Conservation (phyloP, 2,888 invertebrate species). For the Epicampocera succincta region DNA sequence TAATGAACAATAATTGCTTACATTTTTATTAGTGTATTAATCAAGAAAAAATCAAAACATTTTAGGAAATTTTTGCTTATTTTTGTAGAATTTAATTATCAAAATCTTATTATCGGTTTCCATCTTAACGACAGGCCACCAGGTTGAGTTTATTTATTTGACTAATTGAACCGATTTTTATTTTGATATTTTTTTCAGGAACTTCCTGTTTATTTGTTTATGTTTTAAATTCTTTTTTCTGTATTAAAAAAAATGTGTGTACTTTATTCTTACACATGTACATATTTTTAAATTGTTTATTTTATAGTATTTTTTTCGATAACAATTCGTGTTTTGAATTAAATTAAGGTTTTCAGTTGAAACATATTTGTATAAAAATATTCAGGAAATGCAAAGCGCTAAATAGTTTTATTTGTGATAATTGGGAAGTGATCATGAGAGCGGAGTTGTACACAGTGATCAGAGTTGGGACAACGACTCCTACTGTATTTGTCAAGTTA, state of each 20-base stretch:
- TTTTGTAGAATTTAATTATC: no score
- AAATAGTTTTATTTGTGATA: neutral
- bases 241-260: no score
- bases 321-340: slow-evolving; percentile 38
- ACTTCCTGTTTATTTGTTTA: slow-evolving; percentile 23
- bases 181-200: neutral
- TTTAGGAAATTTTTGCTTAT: no score
- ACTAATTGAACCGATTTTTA: neutral
- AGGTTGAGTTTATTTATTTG: neutral
- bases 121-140: neutral
- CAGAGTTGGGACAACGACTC: neutral
- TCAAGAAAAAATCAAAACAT: neutral
- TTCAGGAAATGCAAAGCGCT: neutral
- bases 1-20: neutral
- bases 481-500: no score
- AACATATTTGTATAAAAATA: slow-evolving; percentile 1
- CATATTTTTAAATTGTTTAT: neutral
- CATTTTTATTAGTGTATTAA: neutral
- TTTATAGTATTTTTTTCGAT: neutral
- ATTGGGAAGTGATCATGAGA: no score
- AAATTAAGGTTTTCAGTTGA: slow-evolving; percentile 3
- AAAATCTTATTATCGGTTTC: slow-evolving; percentile 5
- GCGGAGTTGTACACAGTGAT: neutral
- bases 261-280: no score
- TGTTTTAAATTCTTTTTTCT: neutral